Evolutionary conservation across 2,113 vertebrate genomes (phyloP), one percentile per base, ranked within the genome.

Genomic region (Leptobrachium ailaonicum): DNA sequence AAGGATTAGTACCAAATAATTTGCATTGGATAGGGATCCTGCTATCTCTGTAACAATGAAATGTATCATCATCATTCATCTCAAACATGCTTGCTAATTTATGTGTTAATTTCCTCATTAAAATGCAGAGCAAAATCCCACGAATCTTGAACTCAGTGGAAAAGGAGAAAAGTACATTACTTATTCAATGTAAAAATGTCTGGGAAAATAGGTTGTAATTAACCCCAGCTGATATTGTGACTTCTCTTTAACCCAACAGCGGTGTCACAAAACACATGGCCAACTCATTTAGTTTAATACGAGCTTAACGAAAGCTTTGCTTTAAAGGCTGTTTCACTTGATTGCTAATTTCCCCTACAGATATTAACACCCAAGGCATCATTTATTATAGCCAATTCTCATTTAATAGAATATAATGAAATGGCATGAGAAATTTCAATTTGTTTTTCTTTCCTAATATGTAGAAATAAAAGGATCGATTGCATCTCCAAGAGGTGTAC

Each of bases 241-340:
- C 79, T 75, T 75, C 53, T 81, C 79, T 81, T 81, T 81, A 81
- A 81, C 79, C 79, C 72, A 75, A 81, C 72, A 69, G 64, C 64
- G 64, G 69, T 74, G 79, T 75, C 79, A 75, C 79, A 41, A 75
- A 75, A 74, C 72, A 74, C 63, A 74, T 54, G 71, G 62, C 79
- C 58, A 81, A 81, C 53, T 81, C 71, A 81, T 81, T 81, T 75
- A 62, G 72, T 75, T 69, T 81, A 75, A 81, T 81, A 75, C 45
- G 69, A 81, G 64, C 72, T 20, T 60, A 75, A 75, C 66, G 10
- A 75, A 81, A 74, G 63, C 78, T 41, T 81, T 69, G 53, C 53
- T 74, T 81, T 69, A 74, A 69, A 62, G 50, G 45, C 6, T 50
- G 72, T 69, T 75, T 81, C 72, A 11, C 72, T n/a, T n/a, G 43